Evolutionary conservation across 2,797 vertebrate genomes (phyloP), one percentile per base, ranked within the genome.

Genomic region (Acanthis flammea): DNA sequence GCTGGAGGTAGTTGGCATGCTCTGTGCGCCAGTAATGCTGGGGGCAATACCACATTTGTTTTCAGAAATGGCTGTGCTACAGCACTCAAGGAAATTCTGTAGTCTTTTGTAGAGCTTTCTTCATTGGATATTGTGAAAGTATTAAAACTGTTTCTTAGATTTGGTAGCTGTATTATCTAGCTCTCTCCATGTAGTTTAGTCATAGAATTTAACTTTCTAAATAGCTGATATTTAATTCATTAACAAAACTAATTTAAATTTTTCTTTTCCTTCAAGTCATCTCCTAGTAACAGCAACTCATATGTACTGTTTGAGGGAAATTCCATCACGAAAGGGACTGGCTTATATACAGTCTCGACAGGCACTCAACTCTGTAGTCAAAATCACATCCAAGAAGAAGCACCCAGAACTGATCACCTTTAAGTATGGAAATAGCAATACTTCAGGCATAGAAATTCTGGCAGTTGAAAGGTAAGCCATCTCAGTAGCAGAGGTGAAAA

Each of bases 301-400:
- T 93, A 99, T 99, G 99, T 99, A 99, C 97, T 99, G 99, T 96
- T 98, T 99, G 97, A 98, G 99, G 89, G 99, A 99, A 97, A 99
- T 99, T 71, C 98, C 98, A 14, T 98, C 99, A 0, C 98, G 98
- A 73, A 99, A 99, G 96, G 99, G 99, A 70, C 98, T 99, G 60
- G 98, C 99, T 92, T 99, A 99, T 94, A 99, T 99, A 97, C 99
- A 99, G 88, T 99, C 99, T 96, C 98, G 99, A 84, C 99, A 99
- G 95, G 99, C 99, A 10, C 98, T 99, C 71, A 99, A 98, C 98
- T 99, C 99, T 3, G 99, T 99, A 92, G 99, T 99, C 95, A 99
- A 99, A 98, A 99, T 99, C 96, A 99, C 99, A 31, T 99, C 99
- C 58, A 99, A 99, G 97, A 99, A 99, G 98, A 99, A 99, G 96